Evolutionary conservation across 2,113 vertebrate species (phyloP).

Genomic region (Phocoena phocoena): DNA sequence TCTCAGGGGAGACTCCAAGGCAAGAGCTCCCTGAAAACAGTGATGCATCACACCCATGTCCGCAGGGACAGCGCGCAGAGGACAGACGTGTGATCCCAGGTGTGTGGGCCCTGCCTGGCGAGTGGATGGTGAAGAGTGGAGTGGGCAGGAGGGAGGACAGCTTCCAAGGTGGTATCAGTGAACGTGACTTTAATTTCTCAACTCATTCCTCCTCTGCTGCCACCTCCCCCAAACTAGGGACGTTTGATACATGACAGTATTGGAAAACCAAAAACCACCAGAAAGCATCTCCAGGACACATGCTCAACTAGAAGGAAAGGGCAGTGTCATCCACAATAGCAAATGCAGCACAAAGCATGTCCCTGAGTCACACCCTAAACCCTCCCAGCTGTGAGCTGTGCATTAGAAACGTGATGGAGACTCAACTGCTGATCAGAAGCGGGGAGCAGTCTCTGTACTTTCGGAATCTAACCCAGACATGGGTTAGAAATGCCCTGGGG

Average conservation of each 20-base stretch:
- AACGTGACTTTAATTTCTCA: background rate
- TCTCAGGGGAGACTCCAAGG: background rate
- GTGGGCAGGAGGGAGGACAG: background rate
- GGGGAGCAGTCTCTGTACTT: background rate
- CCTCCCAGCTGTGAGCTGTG: accelerated
- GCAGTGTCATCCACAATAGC: background rate
- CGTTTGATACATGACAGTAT: background rate
- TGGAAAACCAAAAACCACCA: background rate
- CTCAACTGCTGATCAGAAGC: background rate
- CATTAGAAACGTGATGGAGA: background rate
- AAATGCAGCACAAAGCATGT: background rate
- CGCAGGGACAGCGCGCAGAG: accelerated
- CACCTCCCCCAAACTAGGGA: background rate
- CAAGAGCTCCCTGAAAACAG: background rate
- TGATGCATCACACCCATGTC: accelerated
- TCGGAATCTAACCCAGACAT: constrained; percentile 11
- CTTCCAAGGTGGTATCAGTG: background rate
- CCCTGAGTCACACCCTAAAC: background rate
- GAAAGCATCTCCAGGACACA: background rate
- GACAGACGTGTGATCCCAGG: accelerated
- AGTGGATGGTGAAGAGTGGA: accelerated
- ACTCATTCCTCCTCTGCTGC: background rate
- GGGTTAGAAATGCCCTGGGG: background rate
- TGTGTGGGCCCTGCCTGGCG: background rate
- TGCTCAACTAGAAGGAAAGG: background rate